Base-by-base conservation (phyloP, 2,113 vertebrate species). In the Myxocyprinus asiaticus region DNA sequence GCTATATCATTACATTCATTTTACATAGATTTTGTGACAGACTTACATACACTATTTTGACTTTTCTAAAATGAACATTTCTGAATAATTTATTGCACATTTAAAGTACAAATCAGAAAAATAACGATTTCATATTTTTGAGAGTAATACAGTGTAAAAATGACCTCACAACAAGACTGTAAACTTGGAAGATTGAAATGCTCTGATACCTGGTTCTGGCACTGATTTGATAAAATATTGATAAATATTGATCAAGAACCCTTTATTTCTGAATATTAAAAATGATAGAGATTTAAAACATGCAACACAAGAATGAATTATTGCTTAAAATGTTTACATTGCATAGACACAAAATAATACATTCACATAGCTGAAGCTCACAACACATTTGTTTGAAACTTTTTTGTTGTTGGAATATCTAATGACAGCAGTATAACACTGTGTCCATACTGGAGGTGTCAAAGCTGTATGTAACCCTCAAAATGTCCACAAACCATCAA, bases 331-430 rank as follows among this genome's bases (percentile, higher is more conserved):
- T 62, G 7, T 61, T 69, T 56, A 59, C 12, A n/a, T 14, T 75
- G 48, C 10, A 72, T 61, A 51, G 44, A 53, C 62, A 53, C 51
- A 59, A 42, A 72, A 68, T 63, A 53, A 8, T 45, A 59, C 53
- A 33, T 43, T 66, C 44, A 69, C 12, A 4, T 15, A n/a, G 59
- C 33, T 45, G 56, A 22, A 76, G 22, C 3, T 22, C 48, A 17
- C 1, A 11, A 68, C 65, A 51, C 15, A 7, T 67, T 61, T n/a
- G n/a, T n/a, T n/a, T n/a, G n/a, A n/a, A n/a, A n/a, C n/a, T n/a
- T n/a, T 33, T 33, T 33, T 33, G 22, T 33, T 33, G 22, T 33
- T 33, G 22, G 22, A 33, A 33, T 33, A 33, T 33, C 22, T 33
- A 3, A 33, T 33, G 22, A 33, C 22, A 3, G n/a, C n/a, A n/a